A percentile compares a stretch with the other conserved stretches of the same genome.
Conservation (phyloP, 2,113 vertebrate genomes). For the Prinia subflava region DNA sequence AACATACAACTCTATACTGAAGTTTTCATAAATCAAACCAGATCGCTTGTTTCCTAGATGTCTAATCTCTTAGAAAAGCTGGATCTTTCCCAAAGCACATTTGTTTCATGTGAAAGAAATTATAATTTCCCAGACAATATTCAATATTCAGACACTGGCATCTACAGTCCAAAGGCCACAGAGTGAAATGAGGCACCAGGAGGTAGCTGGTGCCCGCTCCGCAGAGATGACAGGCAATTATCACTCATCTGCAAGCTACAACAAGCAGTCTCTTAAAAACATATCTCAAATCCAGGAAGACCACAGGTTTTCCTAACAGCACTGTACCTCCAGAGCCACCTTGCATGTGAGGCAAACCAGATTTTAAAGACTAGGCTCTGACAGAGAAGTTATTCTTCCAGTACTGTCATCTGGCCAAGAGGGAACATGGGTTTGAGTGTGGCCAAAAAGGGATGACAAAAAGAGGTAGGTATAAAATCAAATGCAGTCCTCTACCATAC, state of each 20-base stretch:
- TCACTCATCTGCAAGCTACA: neutral
- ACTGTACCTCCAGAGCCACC: neutral
- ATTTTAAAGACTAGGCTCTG: neutral
- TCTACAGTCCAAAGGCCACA: neutral
- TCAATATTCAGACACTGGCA: neutral
- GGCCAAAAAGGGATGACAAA: neutral
- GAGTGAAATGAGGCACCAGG: neutral
- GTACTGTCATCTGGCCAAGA: neutral
- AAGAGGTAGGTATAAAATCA: neutral
- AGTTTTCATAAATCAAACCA: neutral
- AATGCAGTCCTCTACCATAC: neutral
- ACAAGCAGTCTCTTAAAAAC: neutral
- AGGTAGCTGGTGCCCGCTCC: neutral
- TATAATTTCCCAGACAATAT: neutral
- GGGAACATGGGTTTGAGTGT: neutral
- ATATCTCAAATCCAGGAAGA: neutral
- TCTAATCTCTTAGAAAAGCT: neutral
- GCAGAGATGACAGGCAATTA: neutral
- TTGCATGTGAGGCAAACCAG: accelerated
- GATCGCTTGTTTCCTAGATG: neutral
- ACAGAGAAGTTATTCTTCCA: neutral
- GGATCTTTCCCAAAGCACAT: neutral
- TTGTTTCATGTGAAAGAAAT: neutral
- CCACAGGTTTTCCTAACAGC: neutral
- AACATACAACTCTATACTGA: neutral